These are phyloP conservation scores for Psittacula derbiana DNA, from an alignment of 2,797 vertebrate genomes.

Conservation along the genomic window DNA sequence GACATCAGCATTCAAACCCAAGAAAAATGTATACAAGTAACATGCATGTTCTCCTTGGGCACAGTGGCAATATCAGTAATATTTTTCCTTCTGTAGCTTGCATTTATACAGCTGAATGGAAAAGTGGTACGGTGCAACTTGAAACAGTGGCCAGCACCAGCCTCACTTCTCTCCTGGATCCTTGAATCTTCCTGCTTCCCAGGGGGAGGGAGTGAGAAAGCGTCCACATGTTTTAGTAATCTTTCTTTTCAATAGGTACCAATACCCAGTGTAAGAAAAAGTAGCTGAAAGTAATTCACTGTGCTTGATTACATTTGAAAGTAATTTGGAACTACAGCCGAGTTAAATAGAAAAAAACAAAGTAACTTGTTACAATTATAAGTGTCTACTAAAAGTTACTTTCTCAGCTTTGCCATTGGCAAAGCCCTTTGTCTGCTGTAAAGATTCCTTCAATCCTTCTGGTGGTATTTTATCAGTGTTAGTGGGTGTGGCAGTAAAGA, in stretches of 20 bases:
- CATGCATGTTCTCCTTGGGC: neutral
- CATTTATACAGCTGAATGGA: constrained; percentile 9
- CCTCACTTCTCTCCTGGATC: neutral
- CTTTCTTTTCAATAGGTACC: neutral
- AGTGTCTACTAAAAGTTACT: constrained; percentile 18
- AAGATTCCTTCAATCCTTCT: neutral
- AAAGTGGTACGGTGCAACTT: neutral
- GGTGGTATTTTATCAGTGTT: neutral
- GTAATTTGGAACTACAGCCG: neutral
- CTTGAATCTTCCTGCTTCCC: neutral
- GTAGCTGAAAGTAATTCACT: neutral
- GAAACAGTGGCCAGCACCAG: neutral
- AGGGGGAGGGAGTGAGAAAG: neutral
- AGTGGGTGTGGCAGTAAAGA: neutral
- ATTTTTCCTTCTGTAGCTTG: constrained; percentile 13
- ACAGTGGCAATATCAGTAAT: neutral
- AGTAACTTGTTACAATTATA: neutral
- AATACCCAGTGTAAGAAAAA: neutral
- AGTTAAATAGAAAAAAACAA: neutral
- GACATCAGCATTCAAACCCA: neutral
- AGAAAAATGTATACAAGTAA: neutral
- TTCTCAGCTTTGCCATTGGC: neutral
- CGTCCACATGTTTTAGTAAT: neutral
- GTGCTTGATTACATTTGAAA: constrained; percentile 4
- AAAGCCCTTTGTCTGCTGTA: neutral